These are phyloP conservation scores for Microtus obscurus DNA, from an alignment of 2,797 vertebrate species.

Conservation along the genomic window DNA sequence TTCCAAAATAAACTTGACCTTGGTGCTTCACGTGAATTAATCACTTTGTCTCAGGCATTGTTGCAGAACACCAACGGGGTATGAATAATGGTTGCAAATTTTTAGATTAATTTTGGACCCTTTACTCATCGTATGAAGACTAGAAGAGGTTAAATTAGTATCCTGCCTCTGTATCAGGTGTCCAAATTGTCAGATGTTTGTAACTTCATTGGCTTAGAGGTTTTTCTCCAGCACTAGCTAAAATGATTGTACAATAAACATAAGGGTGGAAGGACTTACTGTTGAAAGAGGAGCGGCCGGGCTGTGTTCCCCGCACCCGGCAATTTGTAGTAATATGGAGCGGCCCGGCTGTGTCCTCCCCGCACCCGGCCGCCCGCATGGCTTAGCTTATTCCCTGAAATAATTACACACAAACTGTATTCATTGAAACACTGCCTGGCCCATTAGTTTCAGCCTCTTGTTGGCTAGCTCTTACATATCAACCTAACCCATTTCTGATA, in stretches of 20 bases:
- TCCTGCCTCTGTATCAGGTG: slow-evolving; percentile 45
- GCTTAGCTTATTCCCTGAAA: too few relatives aligned
- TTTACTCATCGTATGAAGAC: slow-evolving; percentile 60
- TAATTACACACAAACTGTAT: too few relatives aligned
- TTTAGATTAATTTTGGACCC: slow-evolving; percentile 66
- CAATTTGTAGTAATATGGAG: too few relatives aligned
- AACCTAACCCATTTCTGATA: too few relatives aligned
- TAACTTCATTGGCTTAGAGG: background rate
- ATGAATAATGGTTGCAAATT: slow-evolving; percentile 72
- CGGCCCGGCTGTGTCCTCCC: too few relatives aligned
- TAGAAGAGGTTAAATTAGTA: slow-evolving; percentile 66
- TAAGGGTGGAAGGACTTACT: background rate
- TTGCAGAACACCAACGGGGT: slow-evolving; percentile 42
- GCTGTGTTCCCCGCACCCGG: too few relatives aligned
- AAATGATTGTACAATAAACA: background rate
- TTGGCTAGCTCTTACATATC: too few relatives aligned
- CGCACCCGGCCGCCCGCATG: too few relatives aligned
- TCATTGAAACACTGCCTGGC: too few relatives aligned
- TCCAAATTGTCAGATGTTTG: slow-evolving; percentile 46
- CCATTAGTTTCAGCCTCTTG: too few relatives aligned
- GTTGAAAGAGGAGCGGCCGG: too few relatives aligned
- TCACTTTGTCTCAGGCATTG: slow-evolving; percentile 67
- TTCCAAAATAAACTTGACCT: slow-evolving; percentile 80
- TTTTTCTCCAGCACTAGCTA: background rate
- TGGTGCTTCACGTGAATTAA: slow-evolving; percentile 66